Evolutionary conservation across 2,888 invertebrate genomes (phyloP).

Genomic region (Allophyes oxyacanthae): DNA sequence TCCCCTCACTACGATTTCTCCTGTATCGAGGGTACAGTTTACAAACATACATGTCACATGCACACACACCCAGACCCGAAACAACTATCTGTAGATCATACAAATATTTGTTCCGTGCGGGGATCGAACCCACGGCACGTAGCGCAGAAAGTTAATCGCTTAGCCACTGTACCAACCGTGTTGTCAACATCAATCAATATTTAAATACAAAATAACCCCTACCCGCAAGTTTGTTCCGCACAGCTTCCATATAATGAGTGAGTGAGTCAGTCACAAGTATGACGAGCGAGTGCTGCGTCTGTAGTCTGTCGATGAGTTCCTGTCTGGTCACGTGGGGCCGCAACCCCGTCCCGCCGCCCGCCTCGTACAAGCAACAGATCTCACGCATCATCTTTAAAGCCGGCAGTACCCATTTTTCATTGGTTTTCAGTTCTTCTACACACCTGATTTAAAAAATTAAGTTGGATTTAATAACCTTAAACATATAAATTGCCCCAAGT

Average conservation of each 20-base stretch:
- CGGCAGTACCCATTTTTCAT: slow-evolving; percentile 97
- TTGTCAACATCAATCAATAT: too few relatives aligned
- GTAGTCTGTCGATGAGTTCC: slow-evolving; percentile 96
- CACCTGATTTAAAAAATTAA: slow-evolving; percentile 80
- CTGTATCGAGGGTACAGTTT: too few relatives aligned
- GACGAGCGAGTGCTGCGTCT: slow-evolving; percentile 97
- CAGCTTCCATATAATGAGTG: slow-evolving; percentile 96
- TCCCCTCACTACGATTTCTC: too few relatives aligned
- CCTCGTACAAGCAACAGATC: slow-evolving; percentile 98
- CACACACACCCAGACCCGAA: too few relatives aligned
- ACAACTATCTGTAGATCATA: too few relatives aligned
- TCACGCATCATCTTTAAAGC: slow-evolving; percentile 98
- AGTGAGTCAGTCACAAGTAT: slow-evolving; percentile 98
- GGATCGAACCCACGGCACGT: too few relatives aligned
- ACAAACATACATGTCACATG: too few relatives aligned
- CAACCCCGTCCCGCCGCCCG: slow-evolving; percentile 89
- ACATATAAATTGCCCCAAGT: too few relatives aligned
- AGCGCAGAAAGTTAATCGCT: too few relatives aligned
- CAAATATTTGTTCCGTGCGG: too few relatives aligned
- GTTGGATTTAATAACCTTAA: not conserved
- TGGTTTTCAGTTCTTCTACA: slow-evolving; percentile 97
- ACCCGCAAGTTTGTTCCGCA: slow-evolving; percentile 89
- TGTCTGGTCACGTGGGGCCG: slow-evolving; percentile 88
- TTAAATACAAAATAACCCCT: not conserved
- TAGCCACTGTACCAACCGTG: too few relatives aligned